Percentiles rank a stretch among this genome's conserved stretches.
These are phyloP conservation scores for Trachelus tabidus DNA, from an alignment of 2,888 invertebrate species.

Conservation along the genomic window DNA sequence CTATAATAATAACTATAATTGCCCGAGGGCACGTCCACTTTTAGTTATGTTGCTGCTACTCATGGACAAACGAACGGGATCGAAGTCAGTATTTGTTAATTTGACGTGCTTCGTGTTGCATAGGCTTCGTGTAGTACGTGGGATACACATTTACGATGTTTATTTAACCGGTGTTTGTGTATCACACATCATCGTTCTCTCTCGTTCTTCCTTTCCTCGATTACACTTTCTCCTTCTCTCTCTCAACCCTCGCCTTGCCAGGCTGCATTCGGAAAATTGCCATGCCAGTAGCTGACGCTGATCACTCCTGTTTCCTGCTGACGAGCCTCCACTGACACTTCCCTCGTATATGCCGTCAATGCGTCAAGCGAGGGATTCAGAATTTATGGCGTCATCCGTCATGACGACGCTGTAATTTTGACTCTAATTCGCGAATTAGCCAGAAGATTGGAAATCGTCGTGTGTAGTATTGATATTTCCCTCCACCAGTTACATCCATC, in stretches of 20 bases:
- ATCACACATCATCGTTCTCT: background rate
- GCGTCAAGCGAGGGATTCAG: slow-evolving; percentile 20
- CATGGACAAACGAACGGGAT: background rate
- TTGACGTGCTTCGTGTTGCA: background rate
- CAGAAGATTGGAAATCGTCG: background rate
- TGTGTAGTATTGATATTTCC: background rate
- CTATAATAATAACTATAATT: background rate
- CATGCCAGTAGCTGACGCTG: slow-evolving; percentile 36
- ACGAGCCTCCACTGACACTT: background rate
- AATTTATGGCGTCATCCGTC: slow-evolving; percentile 49
- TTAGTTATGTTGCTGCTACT: background rate
- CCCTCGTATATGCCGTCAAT: background rate
- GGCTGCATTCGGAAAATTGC: slow-evolving; percentile 36
- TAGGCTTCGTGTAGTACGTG: slow-evolving; percentile 2
- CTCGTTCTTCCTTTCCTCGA: too few relatives aligned
- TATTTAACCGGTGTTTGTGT: slow-evolving; percentile 28
- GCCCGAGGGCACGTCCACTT: background rate
- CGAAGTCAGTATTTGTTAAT: background rate
- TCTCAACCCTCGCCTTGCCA: background rate
- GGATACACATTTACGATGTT: slow-evolving; percentile 38
- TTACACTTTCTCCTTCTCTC: too few relatives aligned
- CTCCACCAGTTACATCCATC: background rate
- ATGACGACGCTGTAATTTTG: slow-evolving; percentile 32
- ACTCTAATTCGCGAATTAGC: slow-evolving; percentile 40
- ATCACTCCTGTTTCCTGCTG: slow-evolving; percentile 2